These are phyloP conservation scores for Lepidocolaptes lacrymiger DNA, from an alignment of 2,797 vertebrate genomes.

Conservation along the genomic window DNA sequence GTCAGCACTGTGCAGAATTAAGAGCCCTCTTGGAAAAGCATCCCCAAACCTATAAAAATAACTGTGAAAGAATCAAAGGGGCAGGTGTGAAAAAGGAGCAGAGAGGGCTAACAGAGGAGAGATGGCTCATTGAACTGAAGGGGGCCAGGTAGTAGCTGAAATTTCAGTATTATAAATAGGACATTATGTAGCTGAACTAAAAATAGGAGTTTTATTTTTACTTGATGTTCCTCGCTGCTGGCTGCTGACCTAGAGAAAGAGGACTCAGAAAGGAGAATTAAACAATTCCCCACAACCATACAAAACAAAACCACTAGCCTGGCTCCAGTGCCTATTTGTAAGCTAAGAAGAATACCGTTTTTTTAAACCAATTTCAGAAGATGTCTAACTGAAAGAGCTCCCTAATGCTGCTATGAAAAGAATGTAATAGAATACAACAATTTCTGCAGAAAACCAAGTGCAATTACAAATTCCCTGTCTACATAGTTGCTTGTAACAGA, in stretches of 20 bases:
- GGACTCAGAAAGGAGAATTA: conserved; percentile 33
- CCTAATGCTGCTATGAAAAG: neutral
- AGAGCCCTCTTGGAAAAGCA: neutral
- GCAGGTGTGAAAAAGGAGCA: neutral
- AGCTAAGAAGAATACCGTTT: neutral
- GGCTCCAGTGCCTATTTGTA: neutral
- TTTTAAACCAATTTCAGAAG: neutral
- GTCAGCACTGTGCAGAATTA: neutral
- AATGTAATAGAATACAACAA: neutral
- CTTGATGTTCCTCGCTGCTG: conserved; percentile 53
- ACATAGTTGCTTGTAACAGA: neutral
- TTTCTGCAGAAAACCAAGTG: conserved; percentile 7
- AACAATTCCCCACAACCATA: conserved; percentile 13
- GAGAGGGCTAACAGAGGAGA: neutral
- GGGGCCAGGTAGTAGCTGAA: conserved; percentile 47
- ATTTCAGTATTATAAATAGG: conserved; percentile 63
- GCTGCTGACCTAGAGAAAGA: conserved; percentile 61
- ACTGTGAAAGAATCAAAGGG: neutral
- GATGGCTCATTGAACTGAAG: neutral
- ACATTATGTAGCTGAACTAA: conserved; percentile 66
- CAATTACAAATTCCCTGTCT: neutral
- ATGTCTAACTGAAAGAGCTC: neutral
- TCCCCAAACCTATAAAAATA: neutral
- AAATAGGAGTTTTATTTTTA: conserved; percentile 74
- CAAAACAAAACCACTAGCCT: neutral